Conservation (phyloP, 2,113 vertebrate species). For the Andinoacara biseriatus region DNA sequence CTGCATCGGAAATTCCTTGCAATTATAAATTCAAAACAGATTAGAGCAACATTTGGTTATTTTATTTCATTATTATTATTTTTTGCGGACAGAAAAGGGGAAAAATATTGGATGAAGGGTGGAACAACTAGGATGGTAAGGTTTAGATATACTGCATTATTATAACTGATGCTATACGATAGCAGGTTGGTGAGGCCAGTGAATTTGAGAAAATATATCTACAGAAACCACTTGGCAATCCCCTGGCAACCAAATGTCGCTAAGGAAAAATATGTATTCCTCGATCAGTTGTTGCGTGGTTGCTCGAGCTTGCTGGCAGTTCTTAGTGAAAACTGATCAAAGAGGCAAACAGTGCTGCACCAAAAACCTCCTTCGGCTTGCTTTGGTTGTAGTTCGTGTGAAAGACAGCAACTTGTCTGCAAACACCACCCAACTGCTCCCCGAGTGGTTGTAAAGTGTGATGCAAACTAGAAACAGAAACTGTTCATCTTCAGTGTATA, state of each 20-base stretch:
- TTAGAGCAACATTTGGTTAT: constrained; percentile 60
- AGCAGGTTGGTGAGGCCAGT: constrained; percentile 1
- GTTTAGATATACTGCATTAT: constrained; percentile 52
- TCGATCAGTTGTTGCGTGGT: neutral
- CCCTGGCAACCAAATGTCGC: neutral
- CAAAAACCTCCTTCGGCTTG: neutral
- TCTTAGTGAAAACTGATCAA: neutral
- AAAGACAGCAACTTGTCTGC: too few species aligned
- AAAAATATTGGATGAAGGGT: constrained; percentile 12
- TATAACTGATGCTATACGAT: constrained; percentile 46
- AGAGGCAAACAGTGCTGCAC: neutral
- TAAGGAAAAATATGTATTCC: neutral
- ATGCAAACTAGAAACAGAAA: too few species aligned
- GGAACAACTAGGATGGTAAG: constrained; percentile 2
- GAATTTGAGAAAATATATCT: constrained; percentile 28
- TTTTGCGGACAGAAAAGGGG: neutral
- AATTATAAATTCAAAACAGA: constrained; percentile 68
- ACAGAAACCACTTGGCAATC: neutral
- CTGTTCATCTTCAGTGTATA: neutral
- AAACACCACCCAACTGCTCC: too few species aligned
- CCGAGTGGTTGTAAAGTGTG: too few species aligned
- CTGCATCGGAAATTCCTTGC: constrained; percentile 42
- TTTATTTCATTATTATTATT: constrained; percentile 34
- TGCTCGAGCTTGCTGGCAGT: neutral
- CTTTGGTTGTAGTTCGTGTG: too few species aligned